Conservation (phyloP, 2,113 vertebrate genomes). For the Crocuta crocuta region DNA sequence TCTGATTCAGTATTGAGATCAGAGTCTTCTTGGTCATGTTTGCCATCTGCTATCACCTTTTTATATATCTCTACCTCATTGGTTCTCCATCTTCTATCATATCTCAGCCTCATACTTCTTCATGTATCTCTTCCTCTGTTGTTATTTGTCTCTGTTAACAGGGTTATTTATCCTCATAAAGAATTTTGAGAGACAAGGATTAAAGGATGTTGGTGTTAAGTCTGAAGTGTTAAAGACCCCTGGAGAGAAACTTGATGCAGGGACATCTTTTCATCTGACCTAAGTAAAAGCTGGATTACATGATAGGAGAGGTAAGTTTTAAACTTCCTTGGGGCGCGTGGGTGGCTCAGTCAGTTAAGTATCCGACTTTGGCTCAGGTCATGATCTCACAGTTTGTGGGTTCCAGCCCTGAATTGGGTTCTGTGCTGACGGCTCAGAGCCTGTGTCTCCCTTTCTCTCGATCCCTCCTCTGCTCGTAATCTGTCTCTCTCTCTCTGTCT, state of each 20-base stretch:
- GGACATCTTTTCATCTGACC: not conserved
- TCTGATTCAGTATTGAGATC: not conserved
- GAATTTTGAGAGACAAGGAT: conserved; percentile 28
- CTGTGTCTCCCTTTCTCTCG: no score
- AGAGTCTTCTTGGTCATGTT: not conserved
- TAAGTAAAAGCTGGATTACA: not conserved
- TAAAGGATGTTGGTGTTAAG: not conserved
- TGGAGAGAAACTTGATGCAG: not conserved
- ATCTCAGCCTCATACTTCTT: conserved; percentile 47
- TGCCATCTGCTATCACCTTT: not conserved
- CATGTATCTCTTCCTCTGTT: conserved; percentile 3
- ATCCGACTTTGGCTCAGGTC: no score
- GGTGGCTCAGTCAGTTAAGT: no score
- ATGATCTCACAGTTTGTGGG: no score
- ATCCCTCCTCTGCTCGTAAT: no score
- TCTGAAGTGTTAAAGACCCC: conserved; percentile 27
- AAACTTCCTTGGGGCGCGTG: not conserved
- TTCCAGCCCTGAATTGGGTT: no score
- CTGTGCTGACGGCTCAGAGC: no score
- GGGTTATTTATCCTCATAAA: conserved; percentile 54
- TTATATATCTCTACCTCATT: conserved; percentile 29
- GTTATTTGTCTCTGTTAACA: conserved; percentile 64
- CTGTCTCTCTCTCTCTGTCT: no score
- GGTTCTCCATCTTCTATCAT: conserved; percentile 24
- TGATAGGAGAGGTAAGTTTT: not conserved